A percentile compares a stretch with the other conserved stretches of the same genome.
phyloP scores from a whole-genome alignment of 2,113 vertebrate genomes.

The Thinocorus orbignyianus region DNA sequence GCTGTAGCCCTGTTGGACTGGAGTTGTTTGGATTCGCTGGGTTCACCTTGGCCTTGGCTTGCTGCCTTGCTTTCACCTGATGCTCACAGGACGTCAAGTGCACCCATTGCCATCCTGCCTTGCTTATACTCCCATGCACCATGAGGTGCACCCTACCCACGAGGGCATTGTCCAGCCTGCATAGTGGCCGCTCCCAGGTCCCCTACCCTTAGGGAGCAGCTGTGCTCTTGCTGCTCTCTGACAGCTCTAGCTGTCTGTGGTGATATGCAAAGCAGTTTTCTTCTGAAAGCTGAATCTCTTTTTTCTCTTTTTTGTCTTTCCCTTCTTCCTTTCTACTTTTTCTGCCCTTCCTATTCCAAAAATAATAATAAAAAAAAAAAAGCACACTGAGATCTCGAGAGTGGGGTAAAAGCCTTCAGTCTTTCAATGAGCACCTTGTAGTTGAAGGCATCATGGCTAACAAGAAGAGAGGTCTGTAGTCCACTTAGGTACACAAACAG shows the following conservation, averaged over 20 bases:
- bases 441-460: neutral
- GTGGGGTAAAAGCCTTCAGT: neutral
- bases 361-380: neutral
- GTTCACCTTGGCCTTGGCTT: neutral
- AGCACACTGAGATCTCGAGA: neutral
- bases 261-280: neutral
- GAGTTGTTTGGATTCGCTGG: neutral
- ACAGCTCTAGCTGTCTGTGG: neutral
- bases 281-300: neutral
- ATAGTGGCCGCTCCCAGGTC: accelerated
- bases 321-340: neutral
- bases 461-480: neutral
- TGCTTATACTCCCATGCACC: neutral
- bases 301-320: neutral
- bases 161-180: accelerated
- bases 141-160: neutral
- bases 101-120: neutral
- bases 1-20: neutral
- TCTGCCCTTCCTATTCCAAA: neutral
- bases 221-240: no score
- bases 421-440: neutral
- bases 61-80: neutral
- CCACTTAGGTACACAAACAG: conserved; percentile 29
- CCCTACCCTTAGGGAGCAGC: neutral
- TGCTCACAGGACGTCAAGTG: neutral